phyloP scores from a whole-genome alignment of 1,140 invertebrate species.

The Homarus americanus region DNA sequence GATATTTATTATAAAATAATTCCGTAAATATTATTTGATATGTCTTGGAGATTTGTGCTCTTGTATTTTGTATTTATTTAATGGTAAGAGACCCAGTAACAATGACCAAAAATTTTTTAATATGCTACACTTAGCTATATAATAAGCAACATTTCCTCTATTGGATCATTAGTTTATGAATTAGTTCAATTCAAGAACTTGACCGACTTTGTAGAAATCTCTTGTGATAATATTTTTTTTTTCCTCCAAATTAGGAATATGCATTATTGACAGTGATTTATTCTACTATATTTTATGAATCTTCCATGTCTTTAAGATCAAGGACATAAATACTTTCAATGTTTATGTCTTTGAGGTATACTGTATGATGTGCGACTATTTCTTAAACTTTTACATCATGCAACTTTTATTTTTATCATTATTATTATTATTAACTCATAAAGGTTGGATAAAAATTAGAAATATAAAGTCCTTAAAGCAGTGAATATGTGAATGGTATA shows the following conservation, averaged over 20 bases:
- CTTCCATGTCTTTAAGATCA: too few relatives aligned
- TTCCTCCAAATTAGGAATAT: background rate
- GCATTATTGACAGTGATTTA: background rate
- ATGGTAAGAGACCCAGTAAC: background rate
- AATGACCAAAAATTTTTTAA: background rate
- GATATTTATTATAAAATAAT: constrained; percentile 67
- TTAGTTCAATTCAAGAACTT: background rate
- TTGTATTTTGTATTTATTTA: constrained; percentile 51
- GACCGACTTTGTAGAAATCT: background rate
- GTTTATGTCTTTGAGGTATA: too few relatives aligned
- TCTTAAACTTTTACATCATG: too few relatives aligned
- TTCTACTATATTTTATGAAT: background rate
- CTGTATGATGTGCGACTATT: too few relatives aligned
- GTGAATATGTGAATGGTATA: constrained; percentile 17
- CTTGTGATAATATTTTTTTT: background rate
- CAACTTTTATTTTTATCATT: too few relatives aligned
- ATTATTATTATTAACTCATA: too few relatives aligned
- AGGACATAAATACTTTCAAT: too few relatives aligned
- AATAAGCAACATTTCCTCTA: background rate
- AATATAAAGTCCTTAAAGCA: background rate
- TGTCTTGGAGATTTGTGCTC: constrained; percentile 48
- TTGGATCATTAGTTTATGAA: background rate
- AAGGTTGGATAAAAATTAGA: too few relatives aligned
- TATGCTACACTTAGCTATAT: background rate
- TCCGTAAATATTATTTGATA: constrained; percentile 18